Conservation (phyloP, 2,113 vertebrate species). For the Pycnonotus jocosus region DNA sequence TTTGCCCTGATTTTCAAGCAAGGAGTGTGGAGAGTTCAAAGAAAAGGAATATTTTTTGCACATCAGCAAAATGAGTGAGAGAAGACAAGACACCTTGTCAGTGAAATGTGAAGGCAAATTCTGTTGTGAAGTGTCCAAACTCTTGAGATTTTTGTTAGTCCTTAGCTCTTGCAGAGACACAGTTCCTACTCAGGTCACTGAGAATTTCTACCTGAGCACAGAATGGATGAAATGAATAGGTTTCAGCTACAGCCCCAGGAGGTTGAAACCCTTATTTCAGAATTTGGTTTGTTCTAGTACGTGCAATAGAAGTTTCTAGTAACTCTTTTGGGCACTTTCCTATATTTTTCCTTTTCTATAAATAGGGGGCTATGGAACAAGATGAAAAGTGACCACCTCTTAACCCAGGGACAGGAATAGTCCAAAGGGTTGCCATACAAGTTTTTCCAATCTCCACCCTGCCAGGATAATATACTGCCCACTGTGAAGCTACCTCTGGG, state of each 20-base stretch:
- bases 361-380: neutral
- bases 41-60: neutral
- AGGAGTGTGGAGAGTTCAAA: neutral
- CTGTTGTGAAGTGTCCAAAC: neutral
- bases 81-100: neutral
- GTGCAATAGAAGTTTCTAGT: neutral
- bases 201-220: neutral
- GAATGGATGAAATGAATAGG: neutral
- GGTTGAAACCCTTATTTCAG: neutral
- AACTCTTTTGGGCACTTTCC: neutral
- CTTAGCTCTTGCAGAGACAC: neutral
- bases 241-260: neutral
- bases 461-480: neutral
- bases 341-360: neutral
- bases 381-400: neutral
- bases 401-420: neutral
- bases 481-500: neutral
- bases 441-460: slow-evolving; percentile 21
- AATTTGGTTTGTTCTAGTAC: neutral
- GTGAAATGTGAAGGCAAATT: neutral
- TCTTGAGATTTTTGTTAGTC: neutral
- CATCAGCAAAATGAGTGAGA: neutral
- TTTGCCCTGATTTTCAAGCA: neutral
- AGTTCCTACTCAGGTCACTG: neutral
- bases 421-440: neutral